Evolutionary conservation across 2,888 invertebrate species (phyloP), one percentile per base, ranked within the genome.

Genomic region (Noctua pronuba): DNA sequence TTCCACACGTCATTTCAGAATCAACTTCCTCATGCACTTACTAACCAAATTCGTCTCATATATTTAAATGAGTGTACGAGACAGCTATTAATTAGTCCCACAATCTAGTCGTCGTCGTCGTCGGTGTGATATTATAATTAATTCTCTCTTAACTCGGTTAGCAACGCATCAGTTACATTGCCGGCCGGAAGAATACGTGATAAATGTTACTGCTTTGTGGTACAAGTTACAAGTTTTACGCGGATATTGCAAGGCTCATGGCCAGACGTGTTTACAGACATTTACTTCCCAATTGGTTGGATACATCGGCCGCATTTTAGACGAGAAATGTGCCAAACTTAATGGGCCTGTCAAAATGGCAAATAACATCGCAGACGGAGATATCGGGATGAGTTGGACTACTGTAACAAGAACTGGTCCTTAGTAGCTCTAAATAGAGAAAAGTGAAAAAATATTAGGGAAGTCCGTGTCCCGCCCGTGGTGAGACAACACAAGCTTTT

Each of bases 111-210:
- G 38, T 38, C 38, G 75, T 75, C 73, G 38, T 38, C 38, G 80
- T 78, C 78, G 75, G 75, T 74, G 80, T 81, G 82, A 87, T 88
- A 86, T 86, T 80, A 77, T 86, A 89, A 88, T 88, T 84, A 85
- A 89, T 89, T 80, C 79, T 31, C 75, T 79, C 73, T 81, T 84
- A 87, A 85, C 74, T 78, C 84, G 82, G 87, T 89, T 87, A 89
- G 83, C 72, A 73, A 84, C 88, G 88, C 82, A 85, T 87, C 86
- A 83, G 81, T 88, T 83, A 89, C 89, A 89, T 86, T 82, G 84
- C 84, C 80, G 84, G 81, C 85, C 90, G 90, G 90, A 90, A 91
- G 90, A 88, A 80, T 79, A 85, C 84, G 85, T 88, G 91, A 91
- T 90, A 85, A 90, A 90, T 91, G 83, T 71, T 76, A 58, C 60